Base-by-base conservation (phyloP, 2,113 vertebrate species). In the Picathartes gymnocephalus region DNA sequence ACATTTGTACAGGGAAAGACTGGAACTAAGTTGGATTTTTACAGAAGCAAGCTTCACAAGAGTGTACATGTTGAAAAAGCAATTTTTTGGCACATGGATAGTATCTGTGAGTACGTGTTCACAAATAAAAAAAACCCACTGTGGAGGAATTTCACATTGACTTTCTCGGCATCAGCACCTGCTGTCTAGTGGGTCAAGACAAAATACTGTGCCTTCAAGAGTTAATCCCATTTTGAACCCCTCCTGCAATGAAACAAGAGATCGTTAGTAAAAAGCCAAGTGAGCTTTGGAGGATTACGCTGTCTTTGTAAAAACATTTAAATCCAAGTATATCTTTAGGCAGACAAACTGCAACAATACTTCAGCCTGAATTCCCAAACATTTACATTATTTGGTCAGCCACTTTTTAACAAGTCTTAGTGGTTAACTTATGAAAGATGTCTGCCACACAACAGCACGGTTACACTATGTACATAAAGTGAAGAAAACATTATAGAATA, bases 191-290 rank as follows among this genome's bases (percentile, higher is more conserved):
- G 99, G 99, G 96, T 99, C 99, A 83, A 99, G 98, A 95, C 99
- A 99, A 98, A 99, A 99, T 35, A 99, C 98, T 40, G 99, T 98
- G 97, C 99, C 99, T 98, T 99, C 99, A 66, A 99, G 97, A 93
- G 99, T 99, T 97, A 99, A 98, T 99, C 99, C 99, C 99, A 99
- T 99, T 99, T 99, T 99, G 99, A 99, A 99, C 99, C 99, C 99
- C 99, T 99, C 99, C 99, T 99, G 98, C 42, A 98, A 98, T 60
- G 97, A 68, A 98, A 96, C 51, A 94, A 93, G 70, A 86, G 47
- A 82, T 5, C 37, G 37, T 88, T 93, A 96, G 74, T 42, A 50
- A 89, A 77, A 79, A 77, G 20, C 11, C 60, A 88, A 77, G 37
- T 5, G 8, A 60, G 27, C 44, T 42, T 30, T 64, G 30, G 22